Base-by-base conservation (phyloP, 2,113 vertebrate genomes). In the Beaufortia kweichowensis region DNA sequence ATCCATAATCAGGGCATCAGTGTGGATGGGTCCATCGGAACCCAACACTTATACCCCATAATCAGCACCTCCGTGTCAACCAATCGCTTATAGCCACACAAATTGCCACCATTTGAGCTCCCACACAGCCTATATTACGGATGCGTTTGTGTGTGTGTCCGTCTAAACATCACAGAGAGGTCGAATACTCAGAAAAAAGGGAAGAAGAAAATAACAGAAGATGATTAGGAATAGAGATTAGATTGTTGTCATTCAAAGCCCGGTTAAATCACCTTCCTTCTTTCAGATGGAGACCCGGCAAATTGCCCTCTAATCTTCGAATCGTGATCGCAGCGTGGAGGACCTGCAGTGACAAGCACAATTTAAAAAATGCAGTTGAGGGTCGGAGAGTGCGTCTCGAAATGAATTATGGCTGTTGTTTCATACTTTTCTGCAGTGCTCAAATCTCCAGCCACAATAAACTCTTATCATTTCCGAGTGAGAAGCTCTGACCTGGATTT, bases 1-100 rank as follows among this genome's bases (percentile, higher is more conserved):
- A 82, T 78, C 81, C 81, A 79, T 82, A 82, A 82, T 82, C 81
- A 82, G 81, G 77, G 77, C 81, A 53, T 82, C 81, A 82, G 73
- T 75, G 81, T 82, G 81, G 77, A 82, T 79, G 77, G 77, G 81
- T 82, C 81, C 77, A 82, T 82, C 73, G 81, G 81, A 82, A 82
- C 81, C 77, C 66, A 79, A 82, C 81, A 62, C 81, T 82, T 77
- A 82, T 69, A 82, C 81, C 81, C 81, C 73, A 76, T 82, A 78
- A 82, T 82, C 81, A 82, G 75, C 67, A 67, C 73, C 79, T 79
- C 73, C 31, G 60, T 79, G 81, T 82, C 81, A 82, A 82, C 81
- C 81, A 82, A 79, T 82, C 81, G 72, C 61, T 76, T 79, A 82
- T 74, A 79, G 77, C 72, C 31, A 17, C 73, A 79, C 77, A 82